phyloP scores from a whole-genome alignment of 2,113 vertebrate genomes.

The Mellivora capensis region DNA sequence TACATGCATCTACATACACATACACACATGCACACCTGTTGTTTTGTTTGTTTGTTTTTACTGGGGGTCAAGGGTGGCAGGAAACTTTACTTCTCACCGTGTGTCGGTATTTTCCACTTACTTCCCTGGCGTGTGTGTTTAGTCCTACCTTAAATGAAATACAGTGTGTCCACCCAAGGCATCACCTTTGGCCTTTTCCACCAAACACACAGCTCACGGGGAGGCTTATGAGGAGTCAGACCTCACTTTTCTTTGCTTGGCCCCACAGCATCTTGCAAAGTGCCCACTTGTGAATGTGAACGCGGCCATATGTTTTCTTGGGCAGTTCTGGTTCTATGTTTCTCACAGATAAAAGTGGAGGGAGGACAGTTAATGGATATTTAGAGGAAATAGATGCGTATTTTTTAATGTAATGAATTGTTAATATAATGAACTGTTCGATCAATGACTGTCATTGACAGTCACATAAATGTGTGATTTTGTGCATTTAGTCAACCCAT shows the following conservation, averaged over 20 bases:
- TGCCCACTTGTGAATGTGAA: fast-evolving
- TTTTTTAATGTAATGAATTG: neutral
- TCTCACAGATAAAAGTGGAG: neutral
- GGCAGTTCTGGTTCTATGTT: neutral
- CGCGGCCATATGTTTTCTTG: neutral
- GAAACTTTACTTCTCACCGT: neutral
- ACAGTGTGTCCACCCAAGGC: fast-evolving
- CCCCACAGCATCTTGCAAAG: neutral
- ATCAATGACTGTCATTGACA: neutral
- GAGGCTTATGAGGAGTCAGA: fast-evolving
- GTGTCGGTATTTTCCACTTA: fast-evolving
- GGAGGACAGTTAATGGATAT: neutral
- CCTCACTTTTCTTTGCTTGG: too few species aligned
- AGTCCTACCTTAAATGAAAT: fast-evolving
- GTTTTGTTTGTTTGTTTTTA: neutral
- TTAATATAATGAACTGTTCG: neutral
- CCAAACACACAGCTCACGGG: fast-evolving
- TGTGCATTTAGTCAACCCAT: neutral
- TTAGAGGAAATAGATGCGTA: neutral
- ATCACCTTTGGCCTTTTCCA: fast-evolving
- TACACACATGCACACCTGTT: neutral
- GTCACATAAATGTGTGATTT: neutral
- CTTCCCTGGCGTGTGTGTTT: fast-evolving
- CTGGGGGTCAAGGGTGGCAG: neutral
- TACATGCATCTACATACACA: neutral